Evolutionary conservation across 2,888 invertebrate genomes (phyloP).

Genomic region (Drepana falcataria): DNA sequence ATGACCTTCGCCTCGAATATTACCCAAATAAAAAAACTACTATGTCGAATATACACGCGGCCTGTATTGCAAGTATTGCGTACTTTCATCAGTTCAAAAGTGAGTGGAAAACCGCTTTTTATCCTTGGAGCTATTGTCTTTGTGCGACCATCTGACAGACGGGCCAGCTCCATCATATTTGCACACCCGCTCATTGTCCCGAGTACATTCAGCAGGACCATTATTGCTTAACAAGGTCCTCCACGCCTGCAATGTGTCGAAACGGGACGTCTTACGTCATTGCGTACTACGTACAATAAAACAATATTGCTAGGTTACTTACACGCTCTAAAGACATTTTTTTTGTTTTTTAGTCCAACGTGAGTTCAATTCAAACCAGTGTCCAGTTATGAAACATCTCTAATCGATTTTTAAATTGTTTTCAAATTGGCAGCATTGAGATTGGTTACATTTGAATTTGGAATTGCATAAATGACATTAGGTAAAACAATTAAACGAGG

Average conservation of each 20-base stretch:
- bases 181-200: constrained; percentile 24
- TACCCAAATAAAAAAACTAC: too few relatives aligned
- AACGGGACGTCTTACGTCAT: constrained; percentile 16
- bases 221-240: constrained; percentile 32
- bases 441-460: background rate
- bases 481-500: too few relatives aligned
- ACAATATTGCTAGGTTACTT: background rate
- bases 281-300: background rate
- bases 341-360: background rate
- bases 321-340: background rate
- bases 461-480: background rate
- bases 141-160: constrained; percentile 37
- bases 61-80: too few relatives aligned
- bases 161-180: constrained; percentile 24
- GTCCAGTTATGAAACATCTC: background rate
- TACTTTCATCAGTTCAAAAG: constrained; percentile 10
- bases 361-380: background rate
- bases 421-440: background rate
- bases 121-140: constrained; percentile 28
- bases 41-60: too few relatives aligned
- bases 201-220: constrained; percentile 20
- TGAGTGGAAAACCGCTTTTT: constrained; percentile 8
- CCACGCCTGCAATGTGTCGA: constrained; percentile 39
- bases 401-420: background rate
- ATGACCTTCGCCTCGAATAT: too few relatives aligned